These are phyloP conservation scores for Acrobeloides nanus DNA, from an alignment of 2,888 invertebrate genomes.

Conservation along the genomic window DNA sequence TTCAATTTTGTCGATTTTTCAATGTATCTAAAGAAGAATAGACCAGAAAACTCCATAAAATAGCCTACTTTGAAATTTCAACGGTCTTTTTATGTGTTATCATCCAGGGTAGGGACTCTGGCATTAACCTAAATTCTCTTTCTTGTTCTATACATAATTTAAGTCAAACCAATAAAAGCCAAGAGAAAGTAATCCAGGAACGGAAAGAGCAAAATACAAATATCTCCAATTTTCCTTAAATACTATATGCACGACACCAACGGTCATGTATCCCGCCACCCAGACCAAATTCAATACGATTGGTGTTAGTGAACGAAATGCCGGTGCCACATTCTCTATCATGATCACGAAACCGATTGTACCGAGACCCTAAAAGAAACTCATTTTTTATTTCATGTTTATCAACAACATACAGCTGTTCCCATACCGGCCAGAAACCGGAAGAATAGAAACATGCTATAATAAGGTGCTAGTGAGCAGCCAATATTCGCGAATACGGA, in stretches of 20 bases:
- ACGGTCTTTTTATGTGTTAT: constrained; percentile 34
- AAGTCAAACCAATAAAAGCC: constrained; percentile 30
- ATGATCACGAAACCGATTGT: constrained; percentile 28
- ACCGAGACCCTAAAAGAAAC: constrained; percentile 26
- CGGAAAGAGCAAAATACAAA: constrained; percentile 37
- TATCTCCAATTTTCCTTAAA: constrained; percentile 37
- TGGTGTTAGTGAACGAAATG: constrained; percentile 28
- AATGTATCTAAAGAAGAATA: constrained; percentile 31
- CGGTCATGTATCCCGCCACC: constrained; percentile 42
- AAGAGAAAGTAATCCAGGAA: constrained; percentile 36
- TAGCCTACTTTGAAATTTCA: constrained; percentile 25
- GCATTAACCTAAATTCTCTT: constrained; percentile 19
- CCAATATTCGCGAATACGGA: constrained; percentile 39
- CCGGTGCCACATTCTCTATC: constrained; percentile 27
- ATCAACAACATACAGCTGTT: constrained; percentile 23
- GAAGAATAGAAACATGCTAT: constrained; percentile 34
- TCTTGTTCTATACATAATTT: constrained; percentile 1
- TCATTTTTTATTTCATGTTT: neutral
- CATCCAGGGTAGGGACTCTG: constrained; percentile 47
- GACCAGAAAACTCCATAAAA: neutral
- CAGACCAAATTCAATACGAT: constrained; percentile 23
- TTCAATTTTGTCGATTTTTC: constrained; percentile 29
- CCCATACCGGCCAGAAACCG: constrained; percentile 46
- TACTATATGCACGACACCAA: constrained; percentile 38
- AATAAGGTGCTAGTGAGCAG: constrained; percentile 37